Conservation (phyloP, 2,888 invertebrate species). For the Melanargia galathea region DNA sequence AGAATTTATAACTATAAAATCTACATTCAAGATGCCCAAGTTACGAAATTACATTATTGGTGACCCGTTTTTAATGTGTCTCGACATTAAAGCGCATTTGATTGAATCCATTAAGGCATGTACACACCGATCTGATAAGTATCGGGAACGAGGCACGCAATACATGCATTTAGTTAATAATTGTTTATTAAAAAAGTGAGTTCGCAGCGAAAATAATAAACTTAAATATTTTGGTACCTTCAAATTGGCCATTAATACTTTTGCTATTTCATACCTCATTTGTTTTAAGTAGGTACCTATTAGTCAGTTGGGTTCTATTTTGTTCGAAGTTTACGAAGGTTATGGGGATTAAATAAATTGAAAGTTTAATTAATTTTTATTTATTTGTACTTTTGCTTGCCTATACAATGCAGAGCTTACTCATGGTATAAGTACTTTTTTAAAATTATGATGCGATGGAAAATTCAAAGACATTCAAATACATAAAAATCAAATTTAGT, state of each 20-base stretch:
- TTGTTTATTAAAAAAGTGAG: slow-evolving; percentile 7
- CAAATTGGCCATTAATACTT: neutral
- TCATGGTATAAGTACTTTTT: too few relatives aligned
- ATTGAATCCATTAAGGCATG: slow-evolving; percentile 71
- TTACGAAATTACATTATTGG: slow-evolving; percentile 35
- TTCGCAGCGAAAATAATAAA: neutral
- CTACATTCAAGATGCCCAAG: slow-evolving; percentile 33
- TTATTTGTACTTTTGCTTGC: too few relatives aligned
- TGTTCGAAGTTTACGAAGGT: neutral
- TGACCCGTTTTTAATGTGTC: slow-evolving; percentile 53
- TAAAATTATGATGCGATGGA: too few relatives aligned
- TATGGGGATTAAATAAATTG: too few relatives aligned
- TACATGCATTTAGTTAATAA: slow-evolving; percentile 55
- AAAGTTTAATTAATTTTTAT: too few relatives aligned
- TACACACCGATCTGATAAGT: slow-evolving; percentile 55
- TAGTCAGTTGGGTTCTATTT: too few relatives aligned
- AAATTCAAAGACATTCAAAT: too few relatives aligned
- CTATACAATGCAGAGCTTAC: too few relatives aligned
- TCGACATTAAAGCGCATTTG: slow-evolving; percentile 55
- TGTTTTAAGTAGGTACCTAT: too few relatives aligned
- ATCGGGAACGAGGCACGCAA: slow-evolving; percentile 59
- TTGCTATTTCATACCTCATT: neutral
- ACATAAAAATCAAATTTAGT: too few relatives aligned
- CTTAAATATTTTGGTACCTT: neutral
- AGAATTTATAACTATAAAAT: too few relatives aligned